Percentiles rank a stretch among this genome's conserved stretches.
Conservation (phyloP, 2,797 vertebrate species). For the Hemitrygon akajei region DNA sequence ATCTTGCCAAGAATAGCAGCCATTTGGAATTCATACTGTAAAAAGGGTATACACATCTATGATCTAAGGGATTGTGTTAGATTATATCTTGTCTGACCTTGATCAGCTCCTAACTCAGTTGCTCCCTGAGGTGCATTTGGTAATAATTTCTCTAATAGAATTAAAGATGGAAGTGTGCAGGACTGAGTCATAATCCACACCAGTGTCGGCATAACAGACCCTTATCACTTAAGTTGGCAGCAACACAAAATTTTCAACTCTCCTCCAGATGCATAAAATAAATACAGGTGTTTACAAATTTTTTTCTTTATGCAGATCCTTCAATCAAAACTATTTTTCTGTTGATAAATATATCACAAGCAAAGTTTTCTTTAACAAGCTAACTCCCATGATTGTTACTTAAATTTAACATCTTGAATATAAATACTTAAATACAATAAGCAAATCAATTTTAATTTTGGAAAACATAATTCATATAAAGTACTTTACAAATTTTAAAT, state of each 20-base stretch:
- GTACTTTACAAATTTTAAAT: no score
- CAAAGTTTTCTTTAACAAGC: background rate
- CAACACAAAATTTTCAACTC: background rate
- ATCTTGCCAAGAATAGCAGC: constrained; percentile 23
- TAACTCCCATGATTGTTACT: background rate
- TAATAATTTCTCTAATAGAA: constrained; percentile 16
- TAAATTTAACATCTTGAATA: background rate
- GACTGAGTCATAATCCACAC: background rate
- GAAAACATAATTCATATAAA: background rate
- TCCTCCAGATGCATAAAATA: background rate
- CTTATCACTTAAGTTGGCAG: background rate
- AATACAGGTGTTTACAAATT: background rate
- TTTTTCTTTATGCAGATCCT: background rate
- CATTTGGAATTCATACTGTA: constrained; percentile 15
- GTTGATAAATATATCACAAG: background rate
- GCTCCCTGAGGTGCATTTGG: constrained; percentile 15
- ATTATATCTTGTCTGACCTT: constrained; percentile 11
- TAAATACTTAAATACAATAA: background rate
- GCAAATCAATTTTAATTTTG: background rate
- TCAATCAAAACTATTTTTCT: background rate
- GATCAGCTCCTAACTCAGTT: background rate
- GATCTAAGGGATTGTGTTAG: background rate
- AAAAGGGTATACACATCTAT: background rate
- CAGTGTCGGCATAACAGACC: background rate
- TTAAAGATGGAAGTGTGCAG: background rate